Percentiles rank a stretch among this genome's conserved stretches.
Evolutionary conservation across 2,113 vertebrate species (phyloP).

Genomic region (Pogona vitticeps): DNA sequence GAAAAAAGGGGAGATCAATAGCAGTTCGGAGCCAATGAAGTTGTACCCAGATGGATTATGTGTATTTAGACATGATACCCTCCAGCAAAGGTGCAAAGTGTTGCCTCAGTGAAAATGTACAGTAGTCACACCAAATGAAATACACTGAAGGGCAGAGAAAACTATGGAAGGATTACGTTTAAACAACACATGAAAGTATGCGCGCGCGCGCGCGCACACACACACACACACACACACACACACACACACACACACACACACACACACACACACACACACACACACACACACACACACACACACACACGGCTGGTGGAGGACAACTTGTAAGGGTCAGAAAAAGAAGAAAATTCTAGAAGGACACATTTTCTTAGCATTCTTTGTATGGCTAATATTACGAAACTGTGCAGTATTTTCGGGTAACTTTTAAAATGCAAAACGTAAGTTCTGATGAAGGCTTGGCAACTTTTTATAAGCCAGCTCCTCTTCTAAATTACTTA

Average conservation of each 20-base stretch:
- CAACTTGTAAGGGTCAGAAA: conserved; percentile 11
- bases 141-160: conserved; percentile 43
- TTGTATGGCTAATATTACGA: not conserved
- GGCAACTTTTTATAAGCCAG: not conserved
- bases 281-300: no score
- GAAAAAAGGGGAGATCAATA: conserved; percentile 47
- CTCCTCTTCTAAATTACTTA: not conserved
- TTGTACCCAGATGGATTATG: conserved; percentile 54
- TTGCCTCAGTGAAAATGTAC: conserved; percentile 58
- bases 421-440: not conserved
- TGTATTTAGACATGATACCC: conserved; percentile 59
- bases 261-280: no score
- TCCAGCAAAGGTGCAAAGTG: conserved; percentile 52
- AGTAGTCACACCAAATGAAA: conserved; percentile 54
- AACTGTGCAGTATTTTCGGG: not conserved
- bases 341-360: not conserved
- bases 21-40: conserved; percentile 38
- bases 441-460: not conserved
- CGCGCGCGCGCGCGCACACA: no score
- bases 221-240: not conserved
- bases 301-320: not conserved
- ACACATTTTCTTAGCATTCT: no score
- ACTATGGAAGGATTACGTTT: conserved; percentile 49
- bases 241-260: not conserved
- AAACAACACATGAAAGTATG: conserved; percentile 5